phyloP scores from a whole-genome alignment of 2,113 vertebrate genomes.

The Ammospiza nelsoni region DNA sequence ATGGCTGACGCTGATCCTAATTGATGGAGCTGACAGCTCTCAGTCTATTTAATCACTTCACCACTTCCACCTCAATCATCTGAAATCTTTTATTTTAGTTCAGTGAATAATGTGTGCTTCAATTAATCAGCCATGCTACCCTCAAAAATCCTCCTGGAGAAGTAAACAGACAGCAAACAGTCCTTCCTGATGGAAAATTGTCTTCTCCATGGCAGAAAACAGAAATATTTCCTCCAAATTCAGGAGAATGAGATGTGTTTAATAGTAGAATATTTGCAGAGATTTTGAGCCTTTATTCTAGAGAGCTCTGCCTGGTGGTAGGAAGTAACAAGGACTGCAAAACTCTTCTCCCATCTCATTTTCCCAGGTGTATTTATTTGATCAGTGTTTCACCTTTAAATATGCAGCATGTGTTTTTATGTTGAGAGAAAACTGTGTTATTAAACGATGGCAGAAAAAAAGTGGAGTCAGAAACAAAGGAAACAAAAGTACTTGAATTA shows the following conservation, averaged over 20 bases:
- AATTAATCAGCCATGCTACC: background rate
- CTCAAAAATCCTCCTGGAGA: background rate
- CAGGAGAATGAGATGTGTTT: background rate
- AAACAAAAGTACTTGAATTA: background rate
- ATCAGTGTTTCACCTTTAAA: background rate
- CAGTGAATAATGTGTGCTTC: background rate
- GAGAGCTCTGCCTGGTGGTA: background rate
- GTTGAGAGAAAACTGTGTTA: background rate
- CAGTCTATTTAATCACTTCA: background rate
- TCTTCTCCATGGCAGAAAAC: background rate
- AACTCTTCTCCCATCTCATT: background rate
- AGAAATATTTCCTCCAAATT: background rate
- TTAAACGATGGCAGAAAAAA: background rate
- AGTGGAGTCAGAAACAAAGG: background rate
- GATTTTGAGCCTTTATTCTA: background rate
- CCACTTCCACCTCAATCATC: background rate
- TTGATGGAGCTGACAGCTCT: background rate
- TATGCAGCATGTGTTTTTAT: background rate
- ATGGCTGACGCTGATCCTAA: background rate
- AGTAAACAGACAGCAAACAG: background rate
- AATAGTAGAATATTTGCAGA: background rate
- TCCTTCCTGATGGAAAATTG: background rate
- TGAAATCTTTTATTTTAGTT: conserved; percentile 22
- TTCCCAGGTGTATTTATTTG: background rate
- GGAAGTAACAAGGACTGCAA: background rate